Conservation (phyloP, 2,797 vertebrate species). For the Syngnathus rostellatus region DNA sequence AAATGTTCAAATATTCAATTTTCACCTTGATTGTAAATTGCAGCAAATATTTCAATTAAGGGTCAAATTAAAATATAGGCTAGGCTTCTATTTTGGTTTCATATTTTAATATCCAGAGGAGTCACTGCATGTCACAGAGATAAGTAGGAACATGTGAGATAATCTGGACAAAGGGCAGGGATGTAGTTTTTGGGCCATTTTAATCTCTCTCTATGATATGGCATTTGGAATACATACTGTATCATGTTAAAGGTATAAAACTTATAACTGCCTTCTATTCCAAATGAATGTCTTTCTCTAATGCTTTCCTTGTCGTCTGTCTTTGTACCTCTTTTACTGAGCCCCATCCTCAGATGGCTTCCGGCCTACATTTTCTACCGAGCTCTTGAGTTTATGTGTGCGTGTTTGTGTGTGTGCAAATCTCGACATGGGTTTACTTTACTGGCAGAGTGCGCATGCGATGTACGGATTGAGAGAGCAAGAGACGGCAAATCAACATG, state of each 20-base stretch:
- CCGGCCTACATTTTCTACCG: constrained; percentile 57
- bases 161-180: too few relatives aligned
- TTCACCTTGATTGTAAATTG: too few relatives aligned
- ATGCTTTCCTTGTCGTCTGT: neutral
- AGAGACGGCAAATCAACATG: constrained; percentile 17
- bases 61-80: too few relatives aligned
- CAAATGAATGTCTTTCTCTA: neutral
- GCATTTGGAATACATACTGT: too few relatives aligned
- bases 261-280: constrained; percentile 4
- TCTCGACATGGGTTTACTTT: constrained; percentile 53
- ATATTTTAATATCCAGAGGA: too few relatives aligned
- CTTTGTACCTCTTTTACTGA: constrained; percentile 22
- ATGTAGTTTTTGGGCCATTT: too few relatives aligned
- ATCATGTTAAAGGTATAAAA: neutral
- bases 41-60: too few relatives aligned
- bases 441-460: constrained; percentile 33
- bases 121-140: too few relatives aligned
- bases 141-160: too few relatives aligned
- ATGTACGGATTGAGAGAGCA: constrained; percentile 24
- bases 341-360: constrained; percentile 53
- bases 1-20: too few relatives aligned
- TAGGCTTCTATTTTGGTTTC: too few relatives aligned
- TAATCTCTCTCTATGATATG: too few relatives aligned
- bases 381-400: constrained; percentile 37
- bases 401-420: constrained; percentile 43